Evolutionary conservation across 2,888 invertebrate species (phyloP).

Genomic region (Brachylomia viminalis): DNA sequence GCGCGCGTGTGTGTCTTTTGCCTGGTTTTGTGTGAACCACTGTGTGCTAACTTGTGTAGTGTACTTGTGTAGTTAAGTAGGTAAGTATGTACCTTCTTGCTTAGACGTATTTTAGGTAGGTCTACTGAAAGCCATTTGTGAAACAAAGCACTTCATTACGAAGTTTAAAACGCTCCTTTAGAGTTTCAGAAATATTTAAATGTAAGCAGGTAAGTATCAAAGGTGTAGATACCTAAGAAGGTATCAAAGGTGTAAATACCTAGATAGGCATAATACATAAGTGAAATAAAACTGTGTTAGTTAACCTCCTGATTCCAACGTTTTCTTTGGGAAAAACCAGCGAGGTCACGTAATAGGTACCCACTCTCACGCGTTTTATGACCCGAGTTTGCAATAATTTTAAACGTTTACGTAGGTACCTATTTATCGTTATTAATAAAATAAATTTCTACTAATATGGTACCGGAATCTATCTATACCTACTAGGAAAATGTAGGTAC

Average conservation of each 20-base stretch:
- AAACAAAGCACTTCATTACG: slow-evolving; percentile 34
- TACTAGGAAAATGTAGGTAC: too few species aligned
- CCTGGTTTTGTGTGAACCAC: slow-evolving; percentile 51
- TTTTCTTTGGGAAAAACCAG: slow-evolving; percentile 27
- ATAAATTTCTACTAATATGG: background rate
- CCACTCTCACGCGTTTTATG: slow-evolving; percentile 36
- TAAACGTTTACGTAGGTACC: background rate
- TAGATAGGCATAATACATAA: background rate
- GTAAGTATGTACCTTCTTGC: background rate
- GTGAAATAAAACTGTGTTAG: slow-evolving; percentile 2
- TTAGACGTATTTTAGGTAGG: background rate
- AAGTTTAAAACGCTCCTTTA: slow-evolving; percentile 7
- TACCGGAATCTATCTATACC: background rate
- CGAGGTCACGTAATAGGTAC: slow-evolving; percentile 7
- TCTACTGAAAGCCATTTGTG: slow-evolving; percentile 24
- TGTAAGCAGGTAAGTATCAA: background rate
- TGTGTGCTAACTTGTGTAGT: slow-evolving; percentile 35
- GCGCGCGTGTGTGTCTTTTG: slow-evolving; percentile 74
- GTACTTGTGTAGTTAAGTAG: background rate
- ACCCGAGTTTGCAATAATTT: slow-evolving; percentile 1
- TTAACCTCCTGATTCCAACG: slow-evolving; percentile 15
- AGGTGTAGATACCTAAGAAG: background rate
- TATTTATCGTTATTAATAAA: background rate
- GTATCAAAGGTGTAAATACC: background rate
- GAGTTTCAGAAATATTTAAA: slow-evolving; percentile 9